Percentiles rank a stretch among this genome's conserved stretches.
phyloP scores from a whole-genome alignment of 2,888 invertebrate species.

The Clivina fossor region DNA sequence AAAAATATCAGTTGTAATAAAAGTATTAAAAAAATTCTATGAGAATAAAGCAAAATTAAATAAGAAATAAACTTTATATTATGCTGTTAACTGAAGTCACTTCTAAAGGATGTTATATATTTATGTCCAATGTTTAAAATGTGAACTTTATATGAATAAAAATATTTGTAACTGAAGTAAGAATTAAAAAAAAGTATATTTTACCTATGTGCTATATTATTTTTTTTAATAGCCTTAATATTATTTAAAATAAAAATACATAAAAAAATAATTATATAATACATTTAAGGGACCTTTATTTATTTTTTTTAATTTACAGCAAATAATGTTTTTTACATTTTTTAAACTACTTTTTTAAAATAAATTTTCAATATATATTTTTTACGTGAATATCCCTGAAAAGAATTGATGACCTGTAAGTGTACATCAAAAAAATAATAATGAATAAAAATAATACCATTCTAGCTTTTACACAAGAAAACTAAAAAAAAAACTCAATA shows the following conservation, averaged over 20 bases:
- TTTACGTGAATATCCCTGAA: constrained; percentile 20
- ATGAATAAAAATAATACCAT: constrained; percentile 5
- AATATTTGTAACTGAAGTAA: too few relatives aligned
- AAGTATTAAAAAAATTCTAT: too few relatives aligned
- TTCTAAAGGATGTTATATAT: too few relatives aligned
- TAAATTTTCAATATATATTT: constrained; percentile 9
- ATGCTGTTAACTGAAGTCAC: too few relatives aligned
- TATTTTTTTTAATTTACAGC: constrained; percentile 30
- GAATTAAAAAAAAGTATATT: neutral
- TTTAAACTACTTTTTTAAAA: constrained; percentile 25
- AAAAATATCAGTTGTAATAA: too few relatives aligned
- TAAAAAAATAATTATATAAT: constrained; percentile 3
- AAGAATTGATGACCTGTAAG: constrained; percentile 27
- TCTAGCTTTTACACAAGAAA: constrained; percentile 8
- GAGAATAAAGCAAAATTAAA: too few relatives aligned
- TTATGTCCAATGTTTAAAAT: too few relatives aligned
- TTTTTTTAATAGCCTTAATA: neutral
- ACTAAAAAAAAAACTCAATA: too few relatives aligned
- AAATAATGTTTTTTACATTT: constrained; percentile 32
- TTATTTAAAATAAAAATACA: too few relatives aligned
- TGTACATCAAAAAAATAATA: constrained; percentile 24
- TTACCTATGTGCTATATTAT: neutral
- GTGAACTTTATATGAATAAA: too few relatives aligned
- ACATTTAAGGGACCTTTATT: constrained; percentile 34
- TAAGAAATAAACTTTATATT: too few relatives aligned